Evolutionary conservation across 2,797 vertebrate species (phyloP).

Genomic region (Siniperca obscura): DNA sequence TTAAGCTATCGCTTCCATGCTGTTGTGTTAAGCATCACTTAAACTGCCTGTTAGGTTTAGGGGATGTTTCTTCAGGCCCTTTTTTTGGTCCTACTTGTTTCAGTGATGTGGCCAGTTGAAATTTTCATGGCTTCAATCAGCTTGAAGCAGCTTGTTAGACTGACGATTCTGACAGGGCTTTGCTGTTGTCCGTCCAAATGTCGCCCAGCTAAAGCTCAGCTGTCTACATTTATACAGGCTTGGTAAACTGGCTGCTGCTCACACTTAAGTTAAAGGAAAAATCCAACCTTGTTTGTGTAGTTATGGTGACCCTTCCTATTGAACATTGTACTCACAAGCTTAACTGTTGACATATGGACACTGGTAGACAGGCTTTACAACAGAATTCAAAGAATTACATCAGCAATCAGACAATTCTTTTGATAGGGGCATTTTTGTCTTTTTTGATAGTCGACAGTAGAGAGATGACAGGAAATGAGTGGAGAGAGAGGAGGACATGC

Average conservation of each 20-base stretch:
- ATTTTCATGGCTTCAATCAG: constrained; percentile 67
- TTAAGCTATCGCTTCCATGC: constrained; percentile 65
- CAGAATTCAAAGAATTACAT: constrained; percentile 27
- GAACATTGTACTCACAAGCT: constrained; percentile 4
- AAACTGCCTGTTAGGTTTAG: constrained; percentile 59
- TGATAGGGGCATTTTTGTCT: constrained; percentile 6
- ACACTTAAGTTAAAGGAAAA: constrained; percentile 22
- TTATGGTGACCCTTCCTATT: constrained; percentile 13
- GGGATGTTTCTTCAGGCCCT: constrained; percentile 40
- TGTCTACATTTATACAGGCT: constrained; percentile 55
- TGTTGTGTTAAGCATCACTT: constrained; percentile 70
- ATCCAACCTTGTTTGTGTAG: constrained; percentile 1
- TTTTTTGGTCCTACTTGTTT: constrained; percentile 56
- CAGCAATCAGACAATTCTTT: not conserved
- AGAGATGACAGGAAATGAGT: constrained; percentile 25
- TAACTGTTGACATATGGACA: constrained; percentile 20
- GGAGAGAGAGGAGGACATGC: not conserved
- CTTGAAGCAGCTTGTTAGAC: constrained; percentile 70
- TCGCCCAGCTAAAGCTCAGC: constrained; percentile 53
- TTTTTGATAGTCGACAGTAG: constrained; percentile 6
- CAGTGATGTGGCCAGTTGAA: constrained; percentile 59
- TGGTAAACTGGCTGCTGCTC: constrained; percentile 46
- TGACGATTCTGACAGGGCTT: constrained; percentile 54
- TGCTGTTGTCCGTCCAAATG: constrained; percentile 61
- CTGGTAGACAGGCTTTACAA: not conserved